Base-by-base conservation (phyloP, 2,888 invertebrate species). In the Metallyticus violacea region DNA sequence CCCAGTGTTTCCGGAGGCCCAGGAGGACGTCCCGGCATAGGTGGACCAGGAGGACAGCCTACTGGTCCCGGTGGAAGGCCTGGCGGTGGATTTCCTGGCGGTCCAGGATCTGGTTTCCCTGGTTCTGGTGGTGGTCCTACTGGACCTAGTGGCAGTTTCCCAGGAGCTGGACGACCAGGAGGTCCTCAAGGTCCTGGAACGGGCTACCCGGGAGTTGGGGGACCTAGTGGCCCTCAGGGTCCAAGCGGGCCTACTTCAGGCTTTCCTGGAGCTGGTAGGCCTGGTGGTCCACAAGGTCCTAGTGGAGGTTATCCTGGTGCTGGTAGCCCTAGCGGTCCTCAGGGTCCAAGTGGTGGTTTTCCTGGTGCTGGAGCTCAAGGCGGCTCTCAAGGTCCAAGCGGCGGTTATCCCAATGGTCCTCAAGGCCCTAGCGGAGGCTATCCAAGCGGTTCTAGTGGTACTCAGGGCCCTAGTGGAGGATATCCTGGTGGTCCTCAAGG, bases 381-480 rank as follows among this genome's bases (percentile, higher is more conserved):
- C 0, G 9, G 40, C 9, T 1, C 40, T 4, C 30, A 30, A 7
- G 2, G 82, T 29, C 89, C 88, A 62, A 89, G 90, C 76, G 88
- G 89, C 25, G 86, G 88, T 85, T 88, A 87, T 78, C 87, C 89
- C 79, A 88, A 85, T 89, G 80, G 89, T n/a, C n/a, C n/a, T n/a
- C n/a, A n/a, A n/a, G n/a, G 88, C 89, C 29, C 89, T 88, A 86
- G 81, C 40, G 88, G 90, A 86, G 91, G 91, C 77, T 90, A 91
- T 30, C 90, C 90, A 80, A 89, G 90, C 4, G 88, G 89, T 25
- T 89, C 88, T 84, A 90, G 91, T 78, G 89, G 89, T 2, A 0
- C 40, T 4, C 30, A 30, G 30, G 2, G 82, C 28, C 89, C 88
- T 62, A 89, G 90, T 76, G 88, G 89, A 26, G 86, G 88, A 86